Base-by-base conservation (phyloP, 2,888 invertebrate genomes). In the Hemistola chrysoprasaria region DNA sequence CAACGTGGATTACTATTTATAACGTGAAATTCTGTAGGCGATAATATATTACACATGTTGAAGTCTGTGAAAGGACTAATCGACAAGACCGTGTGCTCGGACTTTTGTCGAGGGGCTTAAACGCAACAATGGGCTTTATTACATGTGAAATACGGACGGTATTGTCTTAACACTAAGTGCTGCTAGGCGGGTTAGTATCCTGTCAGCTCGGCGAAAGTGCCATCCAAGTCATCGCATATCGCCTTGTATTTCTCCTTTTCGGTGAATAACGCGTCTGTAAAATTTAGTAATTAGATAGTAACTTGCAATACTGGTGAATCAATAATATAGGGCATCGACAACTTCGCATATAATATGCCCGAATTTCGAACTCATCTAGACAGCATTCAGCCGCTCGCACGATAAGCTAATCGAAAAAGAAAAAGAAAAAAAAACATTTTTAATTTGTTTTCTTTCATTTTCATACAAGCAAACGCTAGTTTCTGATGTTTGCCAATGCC, bases 161-260 rank as follows among this genome's bases (percentile, higher is more conserved):
- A 53, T 67, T 70, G 68, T 71, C 72, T 83, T 80, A 83, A 62
- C 16, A 70, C 80, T 83, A 85, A 65, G 68, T 74, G 68, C 73
- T 67, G 56, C 62, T 61, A 70, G 73, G 82, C 71, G 29, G 47
- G 90, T 95, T 96, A 97, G 93, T 97, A 97, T 93, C 96, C 97
- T 90, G 97, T 97, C 91, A 97, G 94, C 92, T 98, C 97, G 85
- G 97, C 95, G 93, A 97, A 97, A 89, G 97, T 97, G 91, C 94
- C 94, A 91, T 98, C 97, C 93, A 98, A 92, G 92, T 97, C 97
- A 92, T 97, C 97, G 92, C 96, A 96, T 93, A 97, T 97, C 90
- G 95, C 93, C 94, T 97, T 98, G 95, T 97, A 96, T 91, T 95
- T 95, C 92, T 96, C 95, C 93, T 96, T 96, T 90, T 94, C 92